Percentiles rank a stretch among this genome's conserved stretches.
Evolutionary conservation across 1,140 invertebrate genomes (phyloP).

Genomic region (Meloidogyne exigua): DNA sequence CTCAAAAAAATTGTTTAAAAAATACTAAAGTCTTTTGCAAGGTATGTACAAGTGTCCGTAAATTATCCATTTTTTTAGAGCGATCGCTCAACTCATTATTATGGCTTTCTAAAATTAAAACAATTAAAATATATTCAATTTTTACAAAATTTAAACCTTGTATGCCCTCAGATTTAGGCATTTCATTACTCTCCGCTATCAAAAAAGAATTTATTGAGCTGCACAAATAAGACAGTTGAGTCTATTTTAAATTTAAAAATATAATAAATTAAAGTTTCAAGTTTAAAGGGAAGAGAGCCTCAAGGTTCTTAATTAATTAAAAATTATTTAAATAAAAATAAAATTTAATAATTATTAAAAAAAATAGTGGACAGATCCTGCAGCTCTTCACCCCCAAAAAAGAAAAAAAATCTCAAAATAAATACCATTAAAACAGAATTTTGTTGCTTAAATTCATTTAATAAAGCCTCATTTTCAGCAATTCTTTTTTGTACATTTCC

Average conservation of each 20-base stretch:
- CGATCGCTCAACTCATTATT: background rate
- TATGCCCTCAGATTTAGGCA: background rate
- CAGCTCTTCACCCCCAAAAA: no score
- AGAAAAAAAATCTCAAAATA: background rate
- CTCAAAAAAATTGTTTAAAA: background rate
- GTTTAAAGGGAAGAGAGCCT: no score
- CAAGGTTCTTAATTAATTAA: no score
- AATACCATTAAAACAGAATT: slow-evolving; percentile 23
- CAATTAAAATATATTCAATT: background rate
- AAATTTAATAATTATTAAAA: no score
- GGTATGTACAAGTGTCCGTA: background rate
- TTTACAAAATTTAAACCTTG: background rate
- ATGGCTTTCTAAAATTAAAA: background rate
- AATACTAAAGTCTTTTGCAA: slow-evolving; percentile 4
- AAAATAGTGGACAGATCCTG: no score
- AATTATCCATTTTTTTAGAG: background rate
- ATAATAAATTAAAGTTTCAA: background rate
- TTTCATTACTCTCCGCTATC: background rate
- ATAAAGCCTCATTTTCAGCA: slow-evolving; percentile 38
- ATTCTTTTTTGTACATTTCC: slow-evolving; percentile 45
- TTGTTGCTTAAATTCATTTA: slow-evolving; percentile 23
- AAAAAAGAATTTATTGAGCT: background rate
- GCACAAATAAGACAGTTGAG: background rate
- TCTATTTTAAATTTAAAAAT: background rate
- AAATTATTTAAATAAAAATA: no score